A percentile compares a stretch with the other conserved stretches of the same genome.
These are phyloP conservation scores for Mastomys natalensis DNA, from an alignment of 2,113 vertebrate species.

Conservation along the genomic window DNA sequence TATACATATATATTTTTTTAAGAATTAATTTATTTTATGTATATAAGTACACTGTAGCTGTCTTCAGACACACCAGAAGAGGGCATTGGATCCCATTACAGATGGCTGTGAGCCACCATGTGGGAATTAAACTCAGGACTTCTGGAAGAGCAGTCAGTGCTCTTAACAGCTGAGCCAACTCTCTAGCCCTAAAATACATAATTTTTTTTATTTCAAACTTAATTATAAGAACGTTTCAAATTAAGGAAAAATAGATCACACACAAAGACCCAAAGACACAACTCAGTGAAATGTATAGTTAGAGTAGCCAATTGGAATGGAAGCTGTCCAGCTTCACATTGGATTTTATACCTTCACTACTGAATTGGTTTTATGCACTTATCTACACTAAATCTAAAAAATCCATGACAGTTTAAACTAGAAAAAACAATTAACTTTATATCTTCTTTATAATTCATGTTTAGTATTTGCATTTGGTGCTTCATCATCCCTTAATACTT, in stretches of 20 bases:
- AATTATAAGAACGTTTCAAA: neutral
- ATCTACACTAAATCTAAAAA: neutral
- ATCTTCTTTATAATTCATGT: neutral
- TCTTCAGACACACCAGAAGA: no score
- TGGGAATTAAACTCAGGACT: neutral
- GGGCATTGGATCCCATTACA: neutral
- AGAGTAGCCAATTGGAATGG: neutral
- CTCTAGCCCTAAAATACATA: neutral
- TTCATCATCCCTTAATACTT: neutral
- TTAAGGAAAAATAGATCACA: neutral
- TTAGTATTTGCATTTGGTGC: neutral
- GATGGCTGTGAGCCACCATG: neutral
- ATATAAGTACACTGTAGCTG: no score
- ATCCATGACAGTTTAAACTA: neutral
- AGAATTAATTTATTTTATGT: no score
- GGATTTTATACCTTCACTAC: neutral
- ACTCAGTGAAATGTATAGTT: neutral
- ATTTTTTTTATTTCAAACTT: neutral
- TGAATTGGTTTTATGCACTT: neutral
- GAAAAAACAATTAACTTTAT: neutral
- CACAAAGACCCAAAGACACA: neutral
- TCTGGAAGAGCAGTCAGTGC: neutral
- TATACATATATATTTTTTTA: neutral
- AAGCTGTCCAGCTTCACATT: neutral
- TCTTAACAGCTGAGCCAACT: neutral